Conservation (phyloP, 2,113 vertebrate species). For the Machaerirhynchus nigripectus region DNA sequence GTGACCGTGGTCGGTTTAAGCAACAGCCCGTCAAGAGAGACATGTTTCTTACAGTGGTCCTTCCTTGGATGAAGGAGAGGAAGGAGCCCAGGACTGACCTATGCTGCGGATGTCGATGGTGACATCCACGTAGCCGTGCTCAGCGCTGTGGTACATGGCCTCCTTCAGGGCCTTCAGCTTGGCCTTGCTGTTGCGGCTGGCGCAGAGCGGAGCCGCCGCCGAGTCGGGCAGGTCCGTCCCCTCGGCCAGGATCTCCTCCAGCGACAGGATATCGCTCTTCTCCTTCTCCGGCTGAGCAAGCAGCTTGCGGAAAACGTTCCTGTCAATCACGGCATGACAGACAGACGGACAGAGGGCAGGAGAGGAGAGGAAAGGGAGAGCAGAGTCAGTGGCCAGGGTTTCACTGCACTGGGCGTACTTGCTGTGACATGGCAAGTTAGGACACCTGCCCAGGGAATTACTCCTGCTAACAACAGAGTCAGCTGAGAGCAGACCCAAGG, state of each 20-base stretch:
- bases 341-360: constrained; percentile 29
- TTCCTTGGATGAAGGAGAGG: background rate
- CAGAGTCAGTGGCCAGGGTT: background rate
- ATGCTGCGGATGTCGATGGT: constrained; percentile 95
- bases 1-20: background rate
- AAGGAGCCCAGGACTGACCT: constrained; percentile 73
- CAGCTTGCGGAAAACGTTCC: constrained; percentile 96
- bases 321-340: constrained; percentile 63
- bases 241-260: constrained; percentile 97
- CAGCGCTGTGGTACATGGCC: constrained; percentile 96
- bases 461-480: background rate
- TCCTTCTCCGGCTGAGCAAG: constrained; percentile 92
- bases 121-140: constrained; percentile 94
- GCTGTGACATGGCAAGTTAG: background rate
- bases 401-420: background rate
- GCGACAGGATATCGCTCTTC: constrained; percentile 90
- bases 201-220: constrained; percentile 80
- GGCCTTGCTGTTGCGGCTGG: constrained; percentile 90
- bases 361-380: constrained; percentile 49
- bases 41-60: fast-evolving
- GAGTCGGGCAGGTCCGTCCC: constrained; percentile 85
- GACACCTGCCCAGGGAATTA: background rate
- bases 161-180: constrained; percentile 94
- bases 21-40: background rate
- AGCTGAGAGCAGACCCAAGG: background rate